Conservation (phyloP, 2,888 invertebrate genomes). For the Mythimna ferrago region DNA sequence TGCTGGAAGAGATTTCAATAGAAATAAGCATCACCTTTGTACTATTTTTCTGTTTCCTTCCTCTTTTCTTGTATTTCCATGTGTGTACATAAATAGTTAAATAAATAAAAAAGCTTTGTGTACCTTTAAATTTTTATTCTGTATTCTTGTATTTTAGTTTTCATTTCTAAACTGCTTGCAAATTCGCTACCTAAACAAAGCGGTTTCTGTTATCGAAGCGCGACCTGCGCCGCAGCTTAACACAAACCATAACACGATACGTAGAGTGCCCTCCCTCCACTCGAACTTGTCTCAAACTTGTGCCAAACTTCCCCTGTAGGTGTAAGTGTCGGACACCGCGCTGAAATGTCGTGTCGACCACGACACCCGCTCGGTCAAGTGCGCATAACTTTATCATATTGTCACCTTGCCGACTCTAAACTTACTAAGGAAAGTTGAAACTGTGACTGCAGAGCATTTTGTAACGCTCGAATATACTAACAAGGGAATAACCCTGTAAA, state of each 20-base stretch:
- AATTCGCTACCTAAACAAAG: not conserved
- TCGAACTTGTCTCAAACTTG: constrained; percentile 32
- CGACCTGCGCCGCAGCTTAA: not conserved
- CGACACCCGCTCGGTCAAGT: constrained; percentile 25
- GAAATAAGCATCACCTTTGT: no score
- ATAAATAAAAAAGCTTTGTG: not conserved
- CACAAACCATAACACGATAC: not conserved
- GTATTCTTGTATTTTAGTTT: not conserved
- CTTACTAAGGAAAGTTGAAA: not conserved
- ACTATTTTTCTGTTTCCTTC: no score
- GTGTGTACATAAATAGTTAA: no score
- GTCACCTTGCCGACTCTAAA: constrained; percentile 22
- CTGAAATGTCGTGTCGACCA: constrained; percentile 35
- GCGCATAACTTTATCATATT: constrained; percentile 32
- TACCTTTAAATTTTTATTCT: not conserved
- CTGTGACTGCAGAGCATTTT: not conserved
- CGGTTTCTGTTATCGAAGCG: not conserved
- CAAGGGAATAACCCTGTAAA: not conserved
- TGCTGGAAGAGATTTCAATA: no score
- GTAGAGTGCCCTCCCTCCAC: not conserved
- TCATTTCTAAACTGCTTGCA: not conserved
- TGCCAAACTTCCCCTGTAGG: constrained; percentile 25
- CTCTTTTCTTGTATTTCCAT: no score
- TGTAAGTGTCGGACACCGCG: constrained; percentile 38
- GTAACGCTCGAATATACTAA: not conserved